Evolutionary conservation across 2,888 invertebrate genomes (phyloP), one percentile per base, ranked within the genome.

Genomic region (Girardia tigrina): DNA sequence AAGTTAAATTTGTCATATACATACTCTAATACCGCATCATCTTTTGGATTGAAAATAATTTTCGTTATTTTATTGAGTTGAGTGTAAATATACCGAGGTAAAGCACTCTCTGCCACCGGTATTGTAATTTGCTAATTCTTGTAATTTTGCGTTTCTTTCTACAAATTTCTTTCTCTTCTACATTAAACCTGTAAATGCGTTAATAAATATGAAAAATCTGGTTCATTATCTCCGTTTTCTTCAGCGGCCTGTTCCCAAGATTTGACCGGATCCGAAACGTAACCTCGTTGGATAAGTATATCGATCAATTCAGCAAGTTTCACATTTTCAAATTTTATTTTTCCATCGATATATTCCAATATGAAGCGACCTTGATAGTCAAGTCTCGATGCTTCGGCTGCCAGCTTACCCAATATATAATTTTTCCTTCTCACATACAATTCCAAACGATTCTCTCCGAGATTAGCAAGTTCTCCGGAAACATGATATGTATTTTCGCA

Each of bases 281-380:
- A 85, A n/a, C 83, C 83, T 26, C 81, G 77, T 71, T 81, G 78
- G 1, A 82, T 80, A 76, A 85, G 78, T 78, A 80, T 80, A 78
- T 82, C 81, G 27, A 84, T 81, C 76, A 85, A 73, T n/a, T 69
- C 75, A 16, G 26, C 28, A 28, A 73, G 77, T 4, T 90, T 86
- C 42, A 94, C 86, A 82, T 92, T 91, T 28, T 90, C 90, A 29
- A 94, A 90, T 88, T 94, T 14, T 23, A 77, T 71, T 79, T 80
- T 76, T 81, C 79, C 90, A 80, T 92, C 92, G 81, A 97, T 97
- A 84, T 98, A 98, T 84, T 97, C 95, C 76, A 92, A 82, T 77
- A 98, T 97, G 84, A 98, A 99, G 75, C 92, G 87, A 0, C 93
- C 94, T 83, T 95, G 93, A 85, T 95, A 94, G 73, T 90, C 88